Conservation (phyloP, 2,113 vertebrate genomes). For the Periophthalmodon schlosseri region DNA sequence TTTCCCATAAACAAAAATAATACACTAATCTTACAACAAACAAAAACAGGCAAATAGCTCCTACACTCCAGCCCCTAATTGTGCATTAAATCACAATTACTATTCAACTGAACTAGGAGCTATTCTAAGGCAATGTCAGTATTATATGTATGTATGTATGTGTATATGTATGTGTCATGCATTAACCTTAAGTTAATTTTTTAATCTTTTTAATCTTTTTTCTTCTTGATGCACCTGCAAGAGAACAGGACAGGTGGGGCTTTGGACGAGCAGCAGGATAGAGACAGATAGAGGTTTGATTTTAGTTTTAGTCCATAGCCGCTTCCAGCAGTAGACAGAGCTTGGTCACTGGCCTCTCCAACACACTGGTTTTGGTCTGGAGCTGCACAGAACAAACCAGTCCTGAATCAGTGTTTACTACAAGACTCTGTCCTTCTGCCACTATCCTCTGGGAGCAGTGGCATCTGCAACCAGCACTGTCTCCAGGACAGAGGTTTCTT, state of each 20-base stretch:
- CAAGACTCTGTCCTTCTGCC: not conserved
- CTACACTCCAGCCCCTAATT: no score
- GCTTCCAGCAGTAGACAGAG: not conserved
- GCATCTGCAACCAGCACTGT: not conserved
- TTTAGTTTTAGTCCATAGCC: not conserved
- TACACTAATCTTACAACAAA: no score
- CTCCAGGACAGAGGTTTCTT: not conserved
- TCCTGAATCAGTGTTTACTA: not conserved
- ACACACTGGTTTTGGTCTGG: not conserved
- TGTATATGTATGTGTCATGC: no score
- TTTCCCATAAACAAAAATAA: no score
- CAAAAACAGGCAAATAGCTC: no score
- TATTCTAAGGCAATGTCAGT: no score
- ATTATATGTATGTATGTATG: no score
- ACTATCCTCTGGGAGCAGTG: not conserved
- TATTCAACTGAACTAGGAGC: no score
- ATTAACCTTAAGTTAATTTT: no score
- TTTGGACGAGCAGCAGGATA: not conserved
- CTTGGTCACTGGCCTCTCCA: not conserved
- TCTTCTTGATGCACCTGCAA: not conserved
- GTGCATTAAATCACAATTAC: no score
- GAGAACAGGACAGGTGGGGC: not conserved
- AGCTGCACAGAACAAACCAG: not conserved
- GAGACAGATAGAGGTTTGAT: not conserved
- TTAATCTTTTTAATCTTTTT: not conserved